phyloP scores from a whole-genome alignment of 2,113 vertebrate genomes.

The Rissa tridactyla region DNA sequence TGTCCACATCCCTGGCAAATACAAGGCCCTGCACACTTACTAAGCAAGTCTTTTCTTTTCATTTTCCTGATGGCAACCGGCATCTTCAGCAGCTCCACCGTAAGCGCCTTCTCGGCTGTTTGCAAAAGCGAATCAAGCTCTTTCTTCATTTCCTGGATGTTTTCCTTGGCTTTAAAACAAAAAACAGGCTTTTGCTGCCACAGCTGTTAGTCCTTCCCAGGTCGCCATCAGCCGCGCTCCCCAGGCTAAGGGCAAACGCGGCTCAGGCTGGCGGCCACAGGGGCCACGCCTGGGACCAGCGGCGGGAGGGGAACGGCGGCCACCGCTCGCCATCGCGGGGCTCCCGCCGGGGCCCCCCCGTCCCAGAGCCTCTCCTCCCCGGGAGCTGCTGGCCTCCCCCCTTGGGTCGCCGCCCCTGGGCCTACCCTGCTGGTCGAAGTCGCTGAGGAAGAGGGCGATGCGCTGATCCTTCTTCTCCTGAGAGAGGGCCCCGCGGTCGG shows the following conservation, averaged over 20 bases:
- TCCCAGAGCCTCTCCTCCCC: not conserved
- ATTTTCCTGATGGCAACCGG: slow-evolving; percentile 48
- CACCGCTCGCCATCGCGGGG: not conserved
- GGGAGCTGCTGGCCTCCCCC: not conserved
- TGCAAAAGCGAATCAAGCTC: slow-evolving; percentile 46
- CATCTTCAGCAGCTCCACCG: slow-evolving; percentile 57
- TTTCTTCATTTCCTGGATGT: slow-evolving; percentile 47
- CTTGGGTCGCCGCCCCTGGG: not conserved
- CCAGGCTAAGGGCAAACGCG: fast-evolving
- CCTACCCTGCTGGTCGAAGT: slow-evolving; percentile 82
- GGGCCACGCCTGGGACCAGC: not conserved
- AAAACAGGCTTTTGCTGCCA: not conserved
- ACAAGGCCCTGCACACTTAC: not conserved
- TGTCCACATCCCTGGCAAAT: fast-evolving
- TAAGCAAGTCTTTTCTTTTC: slow-evolving; percentile 46
- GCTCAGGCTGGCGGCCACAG: fast-evolving
- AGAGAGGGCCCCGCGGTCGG: not conserved
- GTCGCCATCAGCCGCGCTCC: fast-evolving
- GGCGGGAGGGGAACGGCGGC: too few relatives aligned
- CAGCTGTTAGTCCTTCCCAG: fast-evolving
- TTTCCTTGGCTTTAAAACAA: slow-evolving; percentile 45
- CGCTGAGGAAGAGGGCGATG: slow-evolving; percentile 77
- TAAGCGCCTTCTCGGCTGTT: slow-evolving; percentile 43
- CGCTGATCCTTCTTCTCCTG: slow-evolving; percentile 57
- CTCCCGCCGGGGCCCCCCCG: not conserved